Evolutionary conservation across 2,113 vertebrate genomes (phyloP), one percentile per base, ranked within the genome.

Genomic region (Climacteris rufus): DNA sequence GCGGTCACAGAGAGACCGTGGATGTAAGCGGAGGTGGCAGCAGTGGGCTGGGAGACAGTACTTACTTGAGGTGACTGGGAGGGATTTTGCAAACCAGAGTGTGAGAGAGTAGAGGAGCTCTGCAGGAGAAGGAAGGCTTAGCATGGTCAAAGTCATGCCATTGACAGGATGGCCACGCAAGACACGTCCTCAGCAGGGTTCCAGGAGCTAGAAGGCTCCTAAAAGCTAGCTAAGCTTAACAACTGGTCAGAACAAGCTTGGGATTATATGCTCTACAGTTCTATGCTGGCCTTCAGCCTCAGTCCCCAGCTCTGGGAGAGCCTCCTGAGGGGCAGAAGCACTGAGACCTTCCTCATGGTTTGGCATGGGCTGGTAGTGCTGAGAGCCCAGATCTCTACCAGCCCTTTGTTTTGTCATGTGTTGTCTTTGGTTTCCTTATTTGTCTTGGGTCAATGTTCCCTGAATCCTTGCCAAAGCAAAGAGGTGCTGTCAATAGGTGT

Each of bases 391-490:
- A 35, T 31, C n/a, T n/a, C 7, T 20, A 25, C 24, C 5, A 61
- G 52, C 14, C 52, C 47, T 86, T 76, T 59, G 28, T 44, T 83
- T 86, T 83, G 53, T 76, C 23, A 47, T 3, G 10, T 45, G 7
- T 31, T 54, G 17, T 47, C 53, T 64, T 71, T 27, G 17, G 4
- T 77, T 60, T 77, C 24, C 40, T 83, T 78, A 35, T 90, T 78
- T 84, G 74, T 33, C 61, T 50, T 45, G 61, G 22, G 42, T 49
- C n/a, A 22, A 21, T 61, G 54, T 78, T 78, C 45, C 37, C n/a
- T 53, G 65, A 69, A 84, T 54, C 54, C 68, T 64, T 89, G 60
- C 86, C 37, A 61, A 72, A 44, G 24, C 63, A 89, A 92, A 83
- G 25, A 59, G 57, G 53, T 87, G 49, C 53, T 76, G 35, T 74